Conservation (phyloP, 2,113 vertebrate species). For the Benitochromis conjunctus region DNA sequence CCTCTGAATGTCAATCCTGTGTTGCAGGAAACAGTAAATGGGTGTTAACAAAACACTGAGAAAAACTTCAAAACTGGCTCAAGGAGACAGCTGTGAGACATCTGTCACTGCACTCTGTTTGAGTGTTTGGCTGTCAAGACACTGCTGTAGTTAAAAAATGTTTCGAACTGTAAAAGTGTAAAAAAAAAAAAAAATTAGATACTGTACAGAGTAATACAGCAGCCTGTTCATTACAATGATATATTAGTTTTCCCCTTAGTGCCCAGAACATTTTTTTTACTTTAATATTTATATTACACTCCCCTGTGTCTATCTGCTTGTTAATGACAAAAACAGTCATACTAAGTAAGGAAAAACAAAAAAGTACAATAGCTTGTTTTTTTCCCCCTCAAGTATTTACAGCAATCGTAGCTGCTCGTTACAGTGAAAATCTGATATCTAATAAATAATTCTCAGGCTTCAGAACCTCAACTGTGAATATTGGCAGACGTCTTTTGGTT, state of each 20-base stretch:
- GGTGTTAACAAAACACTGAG: neutral
- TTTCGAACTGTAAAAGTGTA: neutral
- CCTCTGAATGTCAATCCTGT: neutral
- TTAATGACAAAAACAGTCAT: neutral
- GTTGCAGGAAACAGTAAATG: neutral
- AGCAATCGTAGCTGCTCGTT: neutral
- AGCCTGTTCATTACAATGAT: neutral
- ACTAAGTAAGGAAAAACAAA: neutral
- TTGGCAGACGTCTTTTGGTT: neutral
- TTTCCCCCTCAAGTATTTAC: neutral
- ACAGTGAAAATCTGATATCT: neutral
- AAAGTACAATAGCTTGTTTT: neutral
- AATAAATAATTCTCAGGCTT: neutral
- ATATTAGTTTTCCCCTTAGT: neutral
- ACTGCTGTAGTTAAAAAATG: neutral
- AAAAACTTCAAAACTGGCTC: neutral
- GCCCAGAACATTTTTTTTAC: neutral
- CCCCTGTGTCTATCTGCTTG: neutral
- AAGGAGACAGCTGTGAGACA: neutral
- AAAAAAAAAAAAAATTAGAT: too few species aligned
- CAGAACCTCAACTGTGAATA: neutral
- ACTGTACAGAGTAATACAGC: neutral
- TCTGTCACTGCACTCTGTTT: neutral
- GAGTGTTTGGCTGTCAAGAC: neutral
- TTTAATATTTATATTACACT: neutral